These are phyloP conservation scores for Athetis lepigone DNA, from an alignment of 2,888 invertebrate species.

Conservation along the genomic window DNA sequence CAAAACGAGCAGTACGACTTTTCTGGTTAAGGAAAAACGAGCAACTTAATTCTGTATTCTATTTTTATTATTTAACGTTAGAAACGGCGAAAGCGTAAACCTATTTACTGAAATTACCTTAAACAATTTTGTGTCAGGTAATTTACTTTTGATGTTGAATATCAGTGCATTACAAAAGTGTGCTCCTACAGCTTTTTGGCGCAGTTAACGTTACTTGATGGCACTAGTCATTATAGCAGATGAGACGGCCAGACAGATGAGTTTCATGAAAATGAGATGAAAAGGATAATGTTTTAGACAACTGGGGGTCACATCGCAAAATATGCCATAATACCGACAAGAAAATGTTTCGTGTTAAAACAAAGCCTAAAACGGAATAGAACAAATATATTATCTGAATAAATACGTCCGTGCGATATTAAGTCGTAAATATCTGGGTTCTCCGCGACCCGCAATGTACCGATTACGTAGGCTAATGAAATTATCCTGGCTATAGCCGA, in stretches of 20 bases:
- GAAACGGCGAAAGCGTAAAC: slow-evolving; percentile 23
- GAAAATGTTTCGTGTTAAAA: slow-evolving; percentile 27
- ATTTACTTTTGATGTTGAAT: slow-evolving; percentile 40
- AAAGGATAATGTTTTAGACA: slow-evolving; percentile 56
- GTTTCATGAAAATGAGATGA: slow-evolving; percentile 43
- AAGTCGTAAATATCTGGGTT: slow-evolving; percentile 76
- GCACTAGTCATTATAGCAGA: slow-evolving; percentile 42
- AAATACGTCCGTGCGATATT: slow-evolving; percentile 74
- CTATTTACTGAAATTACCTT: slow-evolving; percentile 25
- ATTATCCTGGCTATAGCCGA: slow-evolving; percentile 80
- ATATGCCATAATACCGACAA: slow-evolving; percentile 28
- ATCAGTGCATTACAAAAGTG: slow-evolving; percentile 16
- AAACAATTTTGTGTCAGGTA: slow-evolving; percentile 17
- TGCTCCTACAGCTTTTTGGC: slow-evolving; percentile 23
- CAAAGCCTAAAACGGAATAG: slow-evolving; percentile 31
- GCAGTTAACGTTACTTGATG: slow-evolving; percentile 39
- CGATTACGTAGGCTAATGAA: slow-evolving; percentile 78
- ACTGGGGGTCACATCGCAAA: slow-evolving; percentile 40
- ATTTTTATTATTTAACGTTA: slow-evolving; percentile 39
- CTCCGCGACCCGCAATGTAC: slow-evolving; percentile 65
- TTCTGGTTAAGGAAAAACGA: slow-evolving; percentile 36
- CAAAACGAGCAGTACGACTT: slow-evolving; percentile 25
- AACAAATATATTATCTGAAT: slow-evolving; percentile 58
- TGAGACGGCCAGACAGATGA: slow-evolving; percentile 47
- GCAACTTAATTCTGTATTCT: slow-evolving; percentile 39